These are phyloP conservation scores for Cephalopterus ornatus DNA, from an alignment of 2,113 vertebrate species.

Conservation along the genomic window DNA sequence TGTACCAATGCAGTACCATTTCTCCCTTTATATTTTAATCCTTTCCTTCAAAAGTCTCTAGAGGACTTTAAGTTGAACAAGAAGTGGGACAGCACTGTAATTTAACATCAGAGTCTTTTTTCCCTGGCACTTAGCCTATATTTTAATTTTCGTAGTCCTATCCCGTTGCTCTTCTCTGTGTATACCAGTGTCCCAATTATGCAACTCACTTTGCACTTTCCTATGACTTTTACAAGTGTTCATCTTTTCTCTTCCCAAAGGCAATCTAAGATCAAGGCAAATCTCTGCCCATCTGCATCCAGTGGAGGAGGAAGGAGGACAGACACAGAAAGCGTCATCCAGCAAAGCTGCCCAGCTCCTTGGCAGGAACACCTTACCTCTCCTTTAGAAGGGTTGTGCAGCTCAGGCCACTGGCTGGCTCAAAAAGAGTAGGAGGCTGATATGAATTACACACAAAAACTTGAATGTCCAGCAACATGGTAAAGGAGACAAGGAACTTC, in stretches of 20 bases:
- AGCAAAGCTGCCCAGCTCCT: not conserved
- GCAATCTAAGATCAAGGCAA: not conserved
- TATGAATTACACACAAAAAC: not conserved
- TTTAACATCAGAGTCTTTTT: not conserved
- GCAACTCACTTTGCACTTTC: not conserved
- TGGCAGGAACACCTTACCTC: not conserved
- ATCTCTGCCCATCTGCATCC: not conserved
- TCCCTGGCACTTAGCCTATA: not conserved
- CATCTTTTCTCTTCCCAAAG: not conserved
- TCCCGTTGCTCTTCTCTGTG: not conserved
- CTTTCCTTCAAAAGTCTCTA: conserved; percentile 2
- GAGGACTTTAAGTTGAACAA: not conserved
- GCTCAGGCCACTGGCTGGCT: not conserved
- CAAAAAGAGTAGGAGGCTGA: not conserved
- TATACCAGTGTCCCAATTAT: not conserved
- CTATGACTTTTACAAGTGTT: not conserved
- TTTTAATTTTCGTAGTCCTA: not conserved
- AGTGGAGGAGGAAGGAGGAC: not conserved
- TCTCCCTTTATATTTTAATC: not conserved
- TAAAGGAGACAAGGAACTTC: not conserved
- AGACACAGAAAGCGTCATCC: not conserved
- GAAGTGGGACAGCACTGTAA: conserved; percentile 1
- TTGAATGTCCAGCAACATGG: not conserved
- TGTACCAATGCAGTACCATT: not conserved
- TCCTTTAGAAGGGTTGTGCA: not conserved